Conservation (phyloP, 2,113 vertebrate genomes). For the Cheilinus undulatus region DNA sequence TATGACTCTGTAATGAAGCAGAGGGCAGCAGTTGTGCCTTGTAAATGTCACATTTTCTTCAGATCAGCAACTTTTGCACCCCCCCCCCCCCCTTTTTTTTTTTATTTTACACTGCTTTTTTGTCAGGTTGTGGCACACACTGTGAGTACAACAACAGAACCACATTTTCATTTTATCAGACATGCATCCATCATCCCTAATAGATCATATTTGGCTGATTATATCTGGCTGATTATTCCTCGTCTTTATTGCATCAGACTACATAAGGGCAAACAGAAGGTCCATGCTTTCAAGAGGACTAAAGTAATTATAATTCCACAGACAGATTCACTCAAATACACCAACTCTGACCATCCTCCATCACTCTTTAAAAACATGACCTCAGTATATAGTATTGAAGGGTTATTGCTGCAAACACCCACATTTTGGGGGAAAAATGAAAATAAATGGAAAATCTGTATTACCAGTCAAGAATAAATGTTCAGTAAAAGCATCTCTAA, state of each 20-base stretch:
- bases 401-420: constrained; percentile 51
- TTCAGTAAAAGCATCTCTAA: neutral
- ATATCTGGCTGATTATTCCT: constrained; percentile 16
- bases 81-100: too few relatives aligned
- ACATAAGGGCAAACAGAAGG: neutral
- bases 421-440: constrained; percentile 37
- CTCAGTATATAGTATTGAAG: constrained; percentile 48
- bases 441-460: constrained; percentile 1
- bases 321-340: constrained; percentile 2
- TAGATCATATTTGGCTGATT: constrained; percentile 19
- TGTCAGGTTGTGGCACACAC: neutral
- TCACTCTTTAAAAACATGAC: constrained; percentile 5
- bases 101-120: constrained; percentile 13
- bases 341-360: neutral
- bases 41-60: constrained; percentile 58
- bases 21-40: constrained; percentile 35
- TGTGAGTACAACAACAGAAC: neutral
- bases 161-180: neutral
- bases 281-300: constrained; percentile 1
- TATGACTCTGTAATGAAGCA: constrained; percentile 61
- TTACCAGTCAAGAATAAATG: neutral
- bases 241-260: constrained; percentile 21
- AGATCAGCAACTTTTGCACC: constrained; percentile 44
- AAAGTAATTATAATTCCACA: neutral
- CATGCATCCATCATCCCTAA: neutral